Evolutionary conservation across 2,888 invertebrate species (phyloP), one percentile per base, ranked within the genome.

Genomic region (Temnothorax ravouxi): DNA sequence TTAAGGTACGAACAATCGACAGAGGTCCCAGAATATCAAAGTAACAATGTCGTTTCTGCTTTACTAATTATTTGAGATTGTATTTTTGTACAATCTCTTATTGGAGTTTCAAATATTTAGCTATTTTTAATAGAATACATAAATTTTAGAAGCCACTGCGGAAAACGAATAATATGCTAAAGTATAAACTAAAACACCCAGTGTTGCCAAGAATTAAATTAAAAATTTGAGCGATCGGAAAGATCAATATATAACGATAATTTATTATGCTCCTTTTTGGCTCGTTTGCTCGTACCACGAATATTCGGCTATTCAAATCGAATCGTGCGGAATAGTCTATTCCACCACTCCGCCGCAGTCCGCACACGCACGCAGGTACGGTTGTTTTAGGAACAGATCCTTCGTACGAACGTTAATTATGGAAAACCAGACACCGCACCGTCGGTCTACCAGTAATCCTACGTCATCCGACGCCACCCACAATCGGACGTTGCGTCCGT

Each of bases 321-420:
- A 80, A 72, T 80, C 59, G 34, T 44, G 71, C 71, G 34, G 38
- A 72, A 72, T 56, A 38, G 44, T 5, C 54, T 50, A 8, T 41
- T 61, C 38, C 69, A 59, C 59, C 34, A 61, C 50, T 54, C 62
- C 61, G 74, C 52, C 83, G 85, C 72, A 92, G 89, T 91, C 90
- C 66, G 84, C 83, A 79, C 90, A 92, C 92, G 93, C 89, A 77
- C 83, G 83, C 29, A 34, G 84, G 88, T 89, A 88, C 88, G 88
- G 91, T 92, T 92, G 91, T 93, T 93, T 92, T 89, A 93, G 92
- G 92, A 90, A 77, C 82, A 81, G 83, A 80, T 90, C 90, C 89
- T 86, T 84, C 88, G 74, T 85, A 85, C 86, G 86, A 76, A 84
- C 89, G 88, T 91, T 90, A 89, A 90, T 90, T 88, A 88, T 88